phyloP scores from a whole-genome alignment of 2,113 vertebrate genomes.

The Epinephelus cyanopodus region DNA sequence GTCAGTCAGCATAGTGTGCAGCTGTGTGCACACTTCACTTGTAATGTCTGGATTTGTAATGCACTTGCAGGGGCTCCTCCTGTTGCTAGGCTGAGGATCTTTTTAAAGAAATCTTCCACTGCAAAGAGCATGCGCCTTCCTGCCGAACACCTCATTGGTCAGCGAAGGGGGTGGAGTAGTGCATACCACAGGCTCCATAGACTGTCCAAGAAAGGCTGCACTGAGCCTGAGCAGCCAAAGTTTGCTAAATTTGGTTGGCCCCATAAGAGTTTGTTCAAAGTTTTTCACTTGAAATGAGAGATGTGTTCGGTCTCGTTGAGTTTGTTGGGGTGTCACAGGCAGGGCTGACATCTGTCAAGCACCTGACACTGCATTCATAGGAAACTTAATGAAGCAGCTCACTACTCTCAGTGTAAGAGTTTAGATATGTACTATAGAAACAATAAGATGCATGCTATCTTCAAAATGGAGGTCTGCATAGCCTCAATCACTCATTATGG shows the following conservation, averaged over 20 bases:
- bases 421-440: background rate
- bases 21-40: slow-evolving; percentile 3
- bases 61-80: slow-evolving; percentile 2
- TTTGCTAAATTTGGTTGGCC: slow-evolving; percentile 33
- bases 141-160: slow-evolving; percentile 70
- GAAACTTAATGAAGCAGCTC: background rate
- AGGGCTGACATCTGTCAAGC: no score
- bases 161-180: slow-evolving; percentile 69
- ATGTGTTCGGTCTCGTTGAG: background rate
- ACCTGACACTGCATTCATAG: background rate
- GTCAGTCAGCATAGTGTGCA: background rate
- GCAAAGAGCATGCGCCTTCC: slow-evolving; percentile 58
- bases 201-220: slow-evolving; percentile 46
- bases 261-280: background rate
- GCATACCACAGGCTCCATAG: slow-evolving; percentile 50
- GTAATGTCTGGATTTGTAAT: background rate
- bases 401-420: background rate
- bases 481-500: background rate
- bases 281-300: background rate
- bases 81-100: slow-evolving; percentile 79
- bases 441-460: background rate
- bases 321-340: background rate
- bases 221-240: slow-evolving; percentile 15
- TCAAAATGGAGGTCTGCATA: background rate
- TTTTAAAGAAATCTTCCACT: slow-evolving; percentile 74